Percentiles rank a stretch among this genome's conserved stretches.
Evolutionary conservation across 92 coral and sea anemone genomes (phyloP).

Genomic region (Phenganax stokvisi): DNA sequence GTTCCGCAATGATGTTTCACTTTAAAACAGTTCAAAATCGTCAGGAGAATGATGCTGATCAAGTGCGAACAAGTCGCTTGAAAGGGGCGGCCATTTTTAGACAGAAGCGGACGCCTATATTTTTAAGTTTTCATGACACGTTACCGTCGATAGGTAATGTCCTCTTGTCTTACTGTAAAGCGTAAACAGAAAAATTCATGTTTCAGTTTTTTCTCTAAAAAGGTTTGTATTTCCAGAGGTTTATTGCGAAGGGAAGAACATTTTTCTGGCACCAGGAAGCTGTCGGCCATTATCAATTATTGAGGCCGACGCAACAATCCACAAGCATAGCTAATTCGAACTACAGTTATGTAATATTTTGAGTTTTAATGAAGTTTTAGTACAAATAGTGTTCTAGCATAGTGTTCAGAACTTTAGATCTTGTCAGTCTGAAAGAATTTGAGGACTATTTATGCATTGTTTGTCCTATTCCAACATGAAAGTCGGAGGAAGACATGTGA

Average conservation of each 20-base stretch:
- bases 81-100: slow-evolving; percentile 3
- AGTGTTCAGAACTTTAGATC: not conserved
- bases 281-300: slow-evolving; percentile 11
- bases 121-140: not conserved
- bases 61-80: not conserved
- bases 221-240: slow-evolving; percentile 29
- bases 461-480: not conserved
- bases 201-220: slow-evolving; percentile 18
- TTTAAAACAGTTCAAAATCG: not conserved
- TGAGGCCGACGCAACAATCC: not conserved
- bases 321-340: slow-evolving; percentile 1
- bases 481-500: not conserved
- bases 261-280: not conserved
- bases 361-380: not conserved
- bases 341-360: slow-evolving; percentile 6
- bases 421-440: not conserved
- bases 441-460: not conserved
- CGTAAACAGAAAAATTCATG: slow-evolving; percentile 16
- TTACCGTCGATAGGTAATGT: slow-evolving; percentile 1
- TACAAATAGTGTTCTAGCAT: not conserved
- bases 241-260: not conserved
- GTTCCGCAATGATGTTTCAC: not conserved
- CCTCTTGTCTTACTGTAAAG: not conserved
- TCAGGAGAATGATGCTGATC: not conserved
- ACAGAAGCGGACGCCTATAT: not conserved